These are phyloP conservation scores for Yponomeuta cagnagella DNA, from an alignment of 2,888 invertebrate genomes.

Conservation along the genomic window DNA sequence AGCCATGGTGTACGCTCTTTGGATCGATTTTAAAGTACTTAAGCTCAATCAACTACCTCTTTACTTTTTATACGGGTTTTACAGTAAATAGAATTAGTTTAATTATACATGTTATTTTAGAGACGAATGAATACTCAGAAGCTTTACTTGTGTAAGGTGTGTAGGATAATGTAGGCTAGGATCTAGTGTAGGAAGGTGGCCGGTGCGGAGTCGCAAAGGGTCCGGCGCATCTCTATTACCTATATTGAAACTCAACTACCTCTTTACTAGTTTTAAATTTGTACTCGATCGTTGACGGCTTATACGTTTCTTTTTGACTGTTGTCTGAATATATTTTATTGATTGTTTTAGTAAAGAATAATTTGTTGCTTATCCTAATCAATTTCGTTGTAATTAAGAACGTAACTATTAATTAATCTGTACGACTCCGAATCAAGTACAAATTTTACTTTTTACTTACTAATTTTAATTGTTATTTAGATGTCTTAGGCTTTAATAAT, in stretches of 20 bases:
- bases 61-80: constrained; percentile 76
- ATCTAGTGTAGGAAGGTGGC: constrained; percentile 32
- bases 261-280: constrained; percentile 69
- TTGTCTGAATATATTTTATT: constrained; percentile 71
- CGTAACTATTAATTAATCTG: constrained; percentile 28
- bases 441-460: constrained; percentile 52
- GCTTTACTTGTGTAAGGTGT: constrained; percentile 74
- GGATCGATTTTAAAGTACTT: constrained; percentile 69
- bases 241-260: constrained; percentile 71
- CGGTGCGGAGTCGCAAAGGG: constrained; percentile 68
- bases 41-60: constrained; percentile 75
- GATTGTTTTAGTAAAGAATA: constrained; percentile 55
- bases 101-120: constrained; percentile 71
- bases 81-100: constrained; percentile 62
- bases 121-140: constrained; percentile 74
- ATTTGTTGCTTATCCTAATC: constrained; percentile 46
- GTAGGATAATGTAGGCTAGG: constrained; percentile 52
- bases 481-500: constrained; percentile 40
- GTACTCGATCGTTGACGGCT: constrained; percentile 59
- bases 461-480: constrained; percentile 72
- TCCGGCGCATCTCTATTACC: constrained; percentile 58
- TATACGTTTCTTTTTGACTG: constrained; percentile 59
- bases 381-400: constrained; percentile 15
- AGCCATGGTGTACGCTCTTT: constrained; percentile 37
- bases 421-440: constrained; percentile 72